phyloP scores from a whole-genome alignment of 2,888 invertebrate genomes.

The Perdita meconis region DNA sequence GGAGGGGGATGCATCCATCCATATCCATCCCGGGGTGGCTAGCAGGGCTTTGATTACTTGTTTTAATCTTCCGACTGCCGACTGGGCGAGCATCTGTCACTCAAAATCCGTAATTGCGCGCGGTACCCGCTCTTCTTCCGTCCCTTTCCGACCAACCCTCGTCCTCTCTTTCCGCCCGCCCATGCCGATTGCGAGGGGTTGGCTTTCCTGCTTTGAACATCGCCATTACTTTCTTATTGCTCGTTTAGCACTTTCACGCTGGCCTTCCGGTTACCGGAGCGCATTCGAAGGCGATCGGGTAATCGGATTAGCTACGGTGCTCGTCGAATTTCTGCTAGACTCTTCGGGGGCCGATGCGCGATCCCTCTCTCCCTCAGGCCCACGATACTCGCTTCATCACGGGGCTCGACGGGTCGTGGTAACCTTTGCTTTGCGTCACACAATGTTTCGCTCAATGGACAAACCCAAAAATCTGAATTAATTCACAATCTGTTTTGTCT shows the following conservation, averaged over 20 bases:
- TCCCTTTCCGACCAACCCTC: conserved; percentile 40
- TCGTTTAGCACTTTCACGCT: conserved; percentile 72
- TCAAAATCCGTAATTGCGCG: conserved; percentile 83
- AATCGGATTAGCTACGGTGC: conserved; percentile 46
- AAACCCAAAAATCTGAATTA: too few species aligned
- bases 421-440: too few species aligned
- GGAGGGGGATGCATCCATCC: conserved; percentile 78
- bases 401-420: too few species aligned
- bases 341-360: not conserved
- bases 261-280: conserved; percentile 30
- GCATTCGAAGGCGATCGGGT: conserved; percentile 43
- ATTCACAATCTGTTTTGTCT: too few species aligned
- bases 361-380: too few species aligned
- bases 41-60: conserved; percentile 84
- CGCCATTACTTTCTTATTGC: conserved; percentile 77
- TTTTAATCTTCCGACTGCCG: conserved; percentile 84
- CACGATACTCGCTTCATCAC: too few species aligned
- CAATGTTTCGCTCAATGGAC: too few species aligned
- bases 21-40: conserved; percentile 80
- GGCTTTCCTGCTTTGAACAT: conserved; percentile 49
- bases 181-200: conserved; percentile 33
- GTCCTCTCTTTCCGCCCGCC: conserved; percentile 22
- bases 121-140: conserved; percentile 76
- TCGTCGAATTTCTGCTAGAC: conserved; percentile 20
- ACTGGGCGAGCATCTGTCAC: conserved; percentile 84